A percentile compares a stretch with the other conserved stretches of the same genome.
Evolutionary conservation across 2,113 vertebrate genomes (phyloP).

Genomic region (Phalacrocorax brasilianus): DNA sequence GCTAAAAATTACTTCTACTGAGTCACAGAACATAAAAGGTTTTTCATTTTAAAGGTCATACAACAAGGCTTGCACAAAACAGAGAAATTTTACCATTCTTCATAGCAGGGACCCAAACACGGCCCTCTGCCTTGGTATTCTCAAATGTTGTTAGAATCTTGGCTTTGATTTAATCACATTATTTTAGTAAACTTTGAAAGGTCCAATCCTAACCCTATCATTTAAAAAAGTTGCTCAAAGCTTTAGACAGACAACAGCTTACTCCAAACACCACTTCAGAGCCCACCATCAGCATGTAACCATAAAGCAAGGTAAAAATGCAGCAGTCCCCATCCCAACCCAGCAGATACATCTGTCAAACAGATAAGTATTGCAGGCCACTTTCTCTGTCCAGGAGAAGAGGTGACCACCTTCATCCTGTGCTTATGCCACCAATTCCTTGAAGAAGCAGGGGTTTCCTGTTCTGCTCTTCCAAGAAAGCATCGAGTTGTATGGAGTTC

Average conservation of each 20-base stretch:
- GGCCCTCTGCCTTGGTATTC: background rate
- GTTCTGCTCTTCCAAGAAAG: background rate
- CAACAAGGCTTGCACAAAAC: background rate
- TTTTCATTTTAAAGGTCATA: background rate
- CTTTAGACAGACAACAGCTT: background rate
- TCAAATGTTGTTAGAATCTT: background rate
- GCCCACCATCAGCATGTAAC: background rate
- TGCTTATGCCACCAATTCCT: background rate
- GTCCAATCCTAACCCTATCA: background rate
- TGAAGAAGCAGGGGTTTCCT: background rate
- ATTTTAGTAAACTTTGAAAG: background rate
- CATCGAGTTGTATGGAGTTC: background rate
- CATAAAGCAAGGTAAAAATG: background rate
- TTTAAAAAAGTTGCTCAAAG: background rate
- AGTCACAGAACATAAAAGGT: background rate
- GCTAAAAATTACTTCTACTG: background rate
- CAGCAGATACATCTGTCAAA: background rate
- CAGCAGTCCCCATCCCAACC: background rate
- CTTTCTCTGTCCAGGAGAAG: background rate
- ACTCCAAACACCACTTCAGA: background rate
- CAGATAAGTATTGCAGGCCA: background rate
- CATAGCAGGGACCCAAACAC: background rate
- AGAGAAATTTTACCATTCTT: background rate
- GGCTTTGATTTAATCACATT: background rate
- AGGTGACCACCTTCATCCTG: background rate